Evolutionary conservation across 2,113 vertebrate species (phyloP), one percentile per base, ranked within the genome.

Genomic region (Macquaria ambigua): DNA sequence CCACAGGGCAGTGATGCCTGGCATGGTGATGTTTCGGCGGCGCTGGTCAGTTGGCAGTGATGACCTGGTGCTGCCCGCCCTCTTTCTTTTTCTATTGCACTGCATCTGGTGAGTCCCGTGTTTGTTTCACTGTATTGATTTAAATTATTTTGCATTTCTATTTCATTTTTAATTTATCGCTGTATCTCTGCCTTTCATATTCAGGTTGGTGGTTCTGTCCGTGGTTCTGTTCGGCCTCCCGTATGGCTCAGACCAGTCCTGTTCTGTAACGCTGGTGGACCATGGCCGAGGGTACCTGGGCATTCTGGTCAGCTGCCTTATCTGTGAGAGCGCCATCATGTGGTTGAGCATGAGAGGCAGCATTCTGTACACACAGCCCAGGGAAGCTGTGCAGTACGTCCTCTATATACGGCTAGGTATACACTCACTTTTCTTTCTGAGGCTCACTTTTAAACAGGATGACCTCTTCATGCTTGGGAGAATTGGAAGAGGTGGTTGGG

Each of bases 1-100:
- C 82, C 55, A 76, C 94, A 96, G 96, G 95, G 95, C 93, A 95
- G 94, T 95, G 94, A 96, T 96, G 98, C 98, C 98, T 91, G 98
- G 98, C 90, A 99, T 99, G 89, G 98, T 99, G 89, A 97, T 99
- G 96, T 99, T 99, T 96, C 97, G 98, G 94, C 97, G 98, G 90
- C 98, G 98, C 96, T 99, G 98, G 98, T 99, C 98, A 97, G 98
- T 99, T 90, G 98, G 98, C 96, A 99, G 98, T 89, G 98, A 99
- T 97, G 98, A 99, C 97, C 97, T 99, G 89, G 98, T 99, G 96
- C 93, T 99, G 95, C 98, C 98, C 1, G 98, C 97, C 56, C 94
- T 99, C 95, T 99, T 99, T 93, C 98, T 99, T 88, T 99, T 99
- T 93, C 94, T 99, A 82, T 95, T 99, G 83, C 98, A 99, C 91